These are phyloP conservation scores for Andrena praecox DNA, from an alignment of 2,888 invertebrate species.

Conservation along the genomic window DNA sequence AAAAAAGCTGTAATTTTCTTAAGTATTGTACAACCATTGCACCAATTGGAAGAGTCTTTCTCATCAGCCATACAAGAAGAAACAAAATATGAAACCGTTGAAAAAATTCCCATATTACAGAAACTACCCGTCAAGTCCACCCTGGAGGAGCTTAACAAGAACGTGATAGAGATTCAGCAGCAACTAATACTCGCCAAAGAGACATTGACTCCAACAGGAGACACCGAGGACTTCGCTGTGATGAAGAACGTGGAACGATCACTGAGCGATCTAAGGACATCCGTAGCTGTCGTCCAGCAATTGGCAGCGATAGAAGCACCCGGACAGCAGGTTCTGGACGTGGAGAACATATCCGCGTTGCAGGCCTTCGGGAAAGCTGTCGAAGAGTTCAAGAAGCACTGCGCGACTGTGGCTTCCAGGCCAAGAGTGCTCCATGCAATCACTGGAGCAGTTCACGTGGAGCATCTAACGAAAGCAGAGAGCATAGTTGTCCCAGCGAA, in stretches of 20 bases:
- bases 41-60: slow-evolving; percentile 56
- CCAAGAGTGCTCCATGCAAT: slow-evolving; percentile 58
- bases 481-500: slow-evolving; percentile 51
- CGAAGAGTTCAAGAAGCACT: slow-evolving; percentile 75
- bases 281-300: slow-evolving; percentile 65
- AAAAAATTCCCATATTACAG: slow-evolving; percentile 40
- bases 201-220: slow-evolving; percentile 15
- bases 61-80: slow-evolving; percentile 44
- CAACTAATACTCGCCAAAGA: slow-evolving; percentile 35
- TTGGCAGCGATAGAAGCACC: slow-evolving; percentile 62
- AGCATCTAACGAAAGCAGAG: slow-evolving; percentile 25
- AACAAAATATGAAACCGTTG: neutral
- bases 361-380: slow-evolving; percentile 78
- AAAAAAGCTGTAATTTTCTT: slow-evolving; percentile 39
- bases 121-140: slow-evolving; percentile 49
- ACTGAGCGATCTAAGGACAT: slow-evolving; percentile 64
- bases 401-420: slow-evolving; percentile 51
- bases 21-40: slow-evolving; percentile 56
- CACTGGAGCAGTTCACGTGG: neutral
- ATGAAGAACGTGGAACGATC: slow-evolving; percentile 63
- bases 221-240: slow-evolving; percentile 17
- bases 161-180: slow-evolving; percentile 51
- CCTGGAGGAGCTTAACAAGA: slow-evolving; percentile 56
- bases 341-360: slow-evolving; percentile 70
- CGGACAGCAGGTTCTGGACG: slow-evolving; percentile 67